Conservation (phyloP, 2,113 vertebrate genomes). For the Myrmecophaga tridactyla region DNA sequence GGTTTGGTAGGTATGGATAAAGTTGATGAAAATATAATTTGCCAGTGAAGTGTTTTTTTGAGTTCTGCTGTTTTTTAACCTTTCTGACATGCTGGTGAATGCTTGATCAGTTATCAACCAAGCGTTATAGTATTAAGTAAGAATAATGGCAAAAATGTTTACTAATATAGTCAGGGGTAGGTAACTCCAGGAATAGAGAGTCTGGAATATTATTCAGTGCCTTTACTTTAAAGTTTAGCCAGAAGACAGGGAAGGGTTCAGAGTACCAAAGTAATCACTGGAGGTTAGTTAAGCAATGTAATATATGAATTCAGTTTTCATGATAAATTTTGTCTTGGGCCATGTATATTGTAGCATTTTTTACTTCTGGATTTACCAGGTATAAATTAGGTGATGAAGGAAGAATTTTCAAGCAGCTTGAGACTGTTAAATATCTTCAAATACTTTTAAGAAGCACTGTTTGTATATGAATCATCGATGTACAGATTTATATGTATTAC, state of each 20-base stretch:
- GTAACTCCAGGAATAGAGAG: neutral
- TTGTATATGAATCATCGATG: neutral
- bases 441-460: constrained; percentile 11
- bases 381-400: neutral
- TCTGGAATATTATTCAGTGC: neutral
- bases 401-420: constrained; percentile 11
- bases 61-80: neutral
- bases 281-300: neutral
- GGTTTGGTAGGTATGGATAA: neutral
- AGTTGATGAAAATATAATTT: neutral
- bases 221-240: neutral
- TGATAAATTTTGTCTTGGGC: neutral
- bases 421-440: neutral
- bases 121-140: neutral
- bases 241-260: neutral
- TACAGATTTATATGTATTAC: neutral
- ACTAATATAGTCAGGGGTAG: neutral
- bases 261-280: neutral
- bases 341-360: neutral
- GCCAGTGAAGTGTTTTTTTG: neutral
- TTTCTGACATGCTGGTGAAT: neutral
- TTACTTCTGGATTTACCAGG: neutral
- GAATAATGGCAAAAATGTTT: neutral
- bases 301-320: neutral
- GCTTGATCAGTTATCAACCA: neutral